Base-by-base conservation (phyloP, 2,888 invertebrate species). In the Linyphia triangularis region DNA sequence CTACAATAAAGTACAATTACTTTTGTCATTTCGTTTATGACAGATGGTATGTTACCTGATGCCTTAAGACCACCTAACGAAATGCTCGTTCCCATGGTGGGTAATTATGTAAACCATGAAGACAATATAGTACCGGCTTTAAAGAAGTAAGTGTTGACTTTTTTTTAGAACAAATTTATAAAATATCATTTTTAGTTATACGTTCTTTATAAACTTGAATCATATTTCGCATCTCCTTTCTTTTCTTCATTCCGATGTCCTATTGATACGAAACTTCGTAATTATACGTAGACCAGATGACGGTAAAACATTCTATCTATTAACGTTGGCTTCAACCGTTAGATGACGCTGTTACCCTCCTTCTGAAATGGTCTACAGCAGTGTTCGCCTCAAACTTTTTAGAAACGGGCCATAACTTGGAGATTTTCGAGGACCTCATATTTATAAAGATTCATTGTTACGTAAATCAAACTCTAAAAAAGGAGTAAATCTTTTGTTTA, bases 71-170 rank as follows among this genome's bases (percentile, higher is more conserved):
- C 77, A 16, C 82, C 82, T n/a, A 40, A n/a, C 7, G 89, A 89
- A 73, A 51, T 73, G 13, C 57, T 85, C 51, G 61, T 70, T 51
- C 89, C 89, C 16, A 85, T 89, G 85, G 75, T 89, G 10, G 84
- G 85, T 30, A 82, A 85, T 63, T 89, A 70, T 59, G 57, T 89
- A 13, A 81, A 24, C 13, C 69, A 51, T 30, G 97, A 97, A 92
- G 97, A 97, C 91, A 94, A 97, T 83, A 94, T 96, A 0, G 94
- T 97, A 88, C 97, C 97, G 9, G 96, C 97, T 51, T 93, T 97
- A 77, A 95, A 97, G 93, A 97, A 96, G 97, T 97, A 94, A 95
- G 95, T 93, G 1, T 26, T 51, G 43, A 5, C 22, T 26, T 26
- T n/a, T 63, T 75, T 43, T 40, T 24, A 51, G 28, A n/a, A n/a